A percentile compares a stretch with the other conserved stretches of the same genome.
Evolutionary conservation across 1,140 invertebrate genomes (phyloP).

Genomic region (Ips typographus): DNA sequence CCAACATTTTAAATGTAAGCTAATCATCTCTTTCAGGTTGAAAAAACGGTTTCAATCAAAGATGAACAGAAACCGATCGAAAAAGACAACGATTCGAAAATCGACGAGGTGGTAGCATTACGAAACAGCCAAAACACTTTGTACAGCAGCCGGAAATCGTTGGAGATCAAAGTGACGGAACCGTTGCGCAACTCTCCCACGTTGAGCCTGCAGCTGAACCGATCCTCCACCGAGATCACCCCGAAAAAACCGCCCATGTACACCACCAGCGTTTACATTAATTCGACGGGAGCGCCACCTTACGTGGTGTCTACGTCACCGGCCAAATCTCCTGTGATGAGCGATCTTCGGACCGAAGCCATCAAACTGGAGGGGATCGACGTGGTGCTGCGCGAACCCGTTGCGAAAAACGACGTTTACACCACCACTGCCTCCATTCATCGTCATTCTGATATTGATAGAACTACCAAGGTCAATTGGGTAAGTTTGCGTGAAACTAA

Average conservation of each 20-base stretch:
- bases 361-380: slow-evolving; percentile 36
- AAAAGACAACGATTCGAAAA: slow-evolving; percentile 14
- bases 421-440: slow-evolving; percentile 44
- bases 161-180: slow-evolving; percentile 34
- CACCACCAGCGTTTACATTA: slow-evolving; percentile 51
- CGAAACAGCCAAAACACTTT: slow-evolving; percentile 47
- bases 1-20: not conserved
- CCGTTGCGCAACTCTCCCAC: slow-evolving; percentile 39
- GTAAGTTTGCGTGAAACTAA: slow-evolving; percentile 19
- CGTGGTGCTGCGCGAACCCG: slow-evolving; percentile 24
- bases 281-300: slow-evolving; percentile 40
- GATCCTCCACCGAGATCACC: slow-evolving; percentile 19
- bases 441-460: slow-evolving; percentile 40
- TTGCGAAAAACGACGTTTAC: slow-evolving; percentile 32
- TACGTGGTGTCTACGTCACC: slow-evolving; percentile 16
- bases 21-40: slow-evolving; percentile 5
- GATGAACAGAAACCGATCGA: slow-evolving; percentile 27
- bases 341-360: slow-evolving; percentile 36
- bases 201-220: slow-evolving; percentile 29
- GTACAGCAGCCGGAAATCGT: slow-evolving; percentile 38
- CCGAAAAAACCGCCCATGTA: slow-evolving; percentile 37
- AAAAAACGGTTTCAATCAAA: slow-evolving; percentile 32
- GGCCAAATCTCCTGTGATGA: slow-evolving; percentile 41
- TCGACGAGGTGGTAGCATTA: slow-evolving; percentile 39
- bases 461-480: slow-evolving; percentile 37